Percentiles rank a stretch among this genome's conserved stretches.
phyloP scores from a whole-genome alignment of 2,113 vertebrate species.

The Marmota monax region DNA sequence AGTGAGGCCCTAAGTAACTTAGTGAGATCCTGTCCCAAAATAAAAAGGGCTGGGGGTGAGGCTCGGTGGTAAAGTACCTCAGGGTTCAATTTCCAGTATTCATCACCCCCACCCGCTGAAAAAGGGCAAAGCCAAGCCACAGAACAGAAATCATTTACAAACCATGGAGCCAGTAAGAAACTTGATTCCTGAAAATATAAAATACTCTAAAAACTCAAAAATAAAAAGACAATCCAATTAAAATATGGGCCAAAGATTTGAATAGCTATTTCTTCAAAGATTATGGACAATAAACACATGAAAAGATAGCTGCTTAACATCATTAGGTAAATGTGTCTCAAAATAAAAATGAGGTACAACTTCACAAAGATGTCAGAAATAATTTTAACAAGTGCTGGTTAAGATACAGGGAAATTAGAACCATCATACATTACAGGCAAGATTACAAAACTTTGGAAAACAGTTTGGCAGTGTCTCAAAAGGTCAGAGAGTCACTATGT shows the following conservation, averaged over 20 bases:
- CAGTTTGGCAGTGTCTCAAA: background rate
- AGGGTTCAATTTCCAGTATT: too few species aligned
- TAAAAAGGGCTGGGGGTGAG: too few species aligned
- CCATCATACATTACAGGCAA: background rate
- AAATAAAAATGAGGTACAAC: background rate
- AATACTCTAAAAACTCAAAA: slow-evolving; percentile 4
- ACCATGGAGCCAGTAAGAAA: background rate
- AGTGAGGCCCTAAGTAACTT: too few species aligned
- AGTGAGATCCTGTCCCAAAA: too few species aligned
- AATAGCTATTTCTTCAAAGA: slow-evolving; percentile 33
- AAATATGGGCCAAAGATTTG: background rate
- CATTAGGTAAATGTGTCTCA: background rate
- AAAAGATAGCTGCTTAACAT: background rate
- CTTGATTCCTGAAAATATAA: background rate
- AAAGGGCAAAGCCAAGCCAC: slow-evolving; percentile 6
- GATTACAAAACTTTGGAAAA: background rate
- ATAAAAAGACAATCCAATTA: slow-evolving; percentile 20
- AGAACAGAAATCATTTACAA: slow-evolving; percentile 45
- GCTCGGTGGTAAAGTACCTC: too few species aligned
- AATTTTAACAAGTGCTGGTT: background rate
- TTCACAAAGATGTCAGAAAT: background rate
- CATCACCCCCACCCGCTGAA: background rate
- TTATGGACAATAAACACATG: background rate
- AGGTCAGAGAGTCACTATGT: background rate
- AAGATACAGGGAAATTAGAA: background rate